Percentiles rank a stretch among this genome's conserved stretches.
Conservation (phyloP, 2,888 invertebrate species). For the Sinopyrophorus schimmeli region DNA sequence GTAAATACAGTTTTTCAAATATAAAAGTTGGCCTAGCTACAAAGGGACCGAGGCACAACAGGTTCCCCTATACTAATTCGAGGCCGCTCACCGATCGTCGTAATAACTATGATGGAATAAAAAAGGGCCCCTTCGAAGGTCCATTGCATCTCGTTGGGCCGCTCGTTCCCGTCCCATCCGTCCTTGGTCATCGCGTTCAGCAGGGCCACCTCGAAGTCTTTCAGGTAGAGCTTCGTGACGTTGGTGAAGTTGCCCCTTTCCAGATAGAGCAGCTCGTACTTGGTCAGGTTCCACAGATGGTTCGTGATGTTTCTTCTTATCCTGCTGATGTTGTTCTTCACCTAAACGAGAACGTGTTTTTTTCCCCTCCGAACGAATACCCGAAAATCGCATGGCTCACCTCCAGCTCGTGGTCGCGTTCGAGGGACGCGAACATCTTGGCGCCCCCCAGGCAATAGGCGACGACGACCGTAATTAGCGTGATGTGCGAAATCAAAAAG, state of each 20-base stretch:
- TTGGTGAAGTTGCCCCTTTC: slow-evolving; percentile 80
- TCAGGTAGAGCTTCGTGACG: slow-evolving; percentile 63
- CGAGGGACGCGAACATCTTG: slow-evolving; percentile 78
- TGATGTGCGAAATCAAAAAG: slow-evolving; percentile 86
- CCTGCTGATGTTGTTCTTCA: slow-evolving; percentile 73
- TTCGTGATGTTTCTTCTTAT: slow-evolving; percentile 77
- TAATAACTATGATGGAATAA: slow-evolving; percentile 95
- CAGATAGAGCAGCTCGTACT: slow-evolving; percentile 65
- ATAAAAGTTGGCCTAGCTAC: not conserved
- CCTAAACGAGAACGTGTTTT: too few relatives aligned
- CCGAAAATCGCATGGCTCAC: slow-evolving; percentile 56
- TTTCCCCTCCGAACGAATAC: too few relatives aligned
- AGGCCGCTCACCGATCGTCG: slow-evolving; percentile 92
- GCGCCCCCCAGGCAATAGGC: slow-evolving; percentile 89
- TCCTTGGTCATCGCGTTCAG: slow-evolving; percentile 82
- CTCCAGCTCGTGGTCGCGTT: slow-evolving; percentile 72
- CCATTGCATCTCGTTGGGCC: slow-evolving; percentile 68
- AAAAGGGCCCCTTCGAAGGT: slow-evolving; percentile 87
- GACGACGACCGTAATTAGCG: slow-evolving; percentile 84
- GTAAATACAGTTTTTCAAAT: too few relatives aligned
- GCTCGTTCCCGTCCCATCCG: slow-evolving; percentile 84
- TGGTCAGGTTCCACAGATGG: slow-evolving; percentile 76
- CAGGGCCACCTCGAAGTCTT: slow-evolving; percentile 70
- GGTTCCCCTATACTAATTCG: too few relatives aligned
- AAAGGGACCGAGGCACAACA: too few relatives aligned